phyloP scores from a whole-genome alignment of 1,140 invertebrate species.

The Habropoda laboriosa region DNA sequence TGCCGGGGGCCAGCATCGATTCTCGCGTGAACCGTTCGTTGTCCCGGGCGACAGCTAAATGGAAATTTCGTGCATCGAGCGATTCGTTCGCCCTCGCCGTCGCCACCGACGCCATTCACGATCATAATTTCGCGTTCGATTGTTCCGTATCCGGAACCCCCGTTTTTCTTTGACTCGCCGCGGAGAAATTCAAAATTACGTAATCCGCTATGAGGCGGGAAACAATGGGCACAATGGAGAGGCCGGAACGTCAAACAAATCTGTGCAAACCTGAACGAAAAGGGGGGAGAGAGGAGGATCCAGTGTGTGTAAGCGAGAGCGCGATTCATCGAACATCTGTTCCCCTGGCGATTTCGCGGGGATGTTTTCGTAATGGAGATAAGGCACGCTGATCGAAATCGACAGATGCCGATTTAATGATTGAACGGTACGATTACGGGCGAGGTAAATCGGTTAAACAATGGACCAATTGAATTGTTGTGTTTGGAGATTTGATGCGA shows the following conservation, averaged over 20 bases:
- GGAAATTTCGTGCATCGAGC: slow-evolving; percentile 23
- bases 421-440: neutral
- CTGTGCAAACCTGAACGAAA: slow-evolving; percentile 59
- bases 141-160: neutral
- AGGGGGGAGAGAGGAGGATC: slow-evolving; percentile 21
- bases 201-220: slow-evolving; percentile 72
- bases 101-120: neutral
- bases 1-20: neutral
- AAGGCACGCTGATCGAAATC: slow-evolving; percentile 48
- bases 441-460: neutral
- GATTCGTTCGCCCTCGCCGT: neutral
- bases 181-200: slow-evolving; percentile 70
- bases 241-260: slow-evolving; percentile 74
- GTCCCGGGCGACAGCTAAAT: slow-evolving; percentile 11
- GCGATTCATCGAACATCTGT: slow-evolving; percentile 74
- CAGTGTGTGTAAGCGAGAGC: slow-evolving; percentile 31
- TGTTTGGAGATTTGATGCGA: too few species aligned
- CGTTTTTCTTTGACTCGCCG: slow-evolving; percentile 27
- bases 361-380: slow-evolving; percentile 37
- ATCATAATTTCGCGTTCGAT: slow-evolving; percentile 28
- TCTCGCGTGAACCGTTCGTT: slow-evolving; percentile 21
- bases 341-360: slow-evolving; percentile 64
- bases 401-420: slow-evolving; percentile 59
- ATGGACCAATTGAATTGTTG: too few species aligned
- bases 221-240: slow-evolving; percentile 75